Base-by-base conservation (phyloP, 2,888 invertebrate genomes). In the Chrysomela aeneicollis region DNA sequence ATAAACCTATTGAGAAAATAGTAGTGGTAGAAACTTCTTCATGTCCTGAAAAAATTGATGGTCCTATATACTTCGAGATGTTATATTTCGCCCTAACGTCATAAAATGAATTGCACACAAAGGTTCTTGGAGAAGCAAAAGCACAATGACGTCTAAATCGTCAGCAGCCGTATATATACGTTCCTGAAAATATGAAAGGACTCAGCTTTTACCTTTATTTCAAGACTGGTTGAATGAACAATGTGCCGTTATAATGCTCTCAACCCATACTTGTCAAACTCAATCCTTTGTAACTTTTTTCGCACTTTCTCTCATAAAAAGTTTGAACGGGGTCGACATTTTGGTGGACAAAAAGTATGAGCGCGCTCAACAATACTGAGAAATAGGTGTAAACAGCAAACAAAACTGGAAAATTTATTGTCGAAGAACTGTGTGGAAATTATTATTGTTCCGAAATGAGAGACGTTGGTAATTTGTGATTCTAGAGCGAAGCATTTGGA, bases 241-340 rank as follows among this genome's bases (percentile, higher is more conserved):
- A 54, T 35, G 37, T 54, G 37, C 37, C 18, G 37, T 54, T 19
- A 21, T 54, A 8, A 54, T 32, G 35, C 35, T 54, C 37, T 51
- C 22, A 51, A 6, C 35, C 35, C 42, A 55, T 42, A 42, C 26
- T 55, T 22, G 18, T 42, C 15, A 42, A 42, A 55, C n/a, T 55
- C 42, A 17, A 19, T 35, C 42, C 37, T 42, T 55, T 55, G 37
- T 21, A 55, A 37, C 42, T 19, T 55, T 55, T 55, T 55, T 18
- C 30, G 8, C 42, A 42, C 42, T 42, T 21, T 22, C 37, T 18
- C 21, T 21, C 17, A 21, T 37, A 42, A 55, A 53, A 55, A 42
- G 22, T 55, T 42, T 55, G 42, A 42, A 55, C 35, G 55, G 19
- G 15, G 37, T 42, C n/a, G 42, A 55, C 22, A 37, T 55, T 55